A percentile compares a stretch with the other conserved stretches of the same genome.
Evolutionary conservation across 2,888 invertebrate genomes (phyloP).

Genomic region (Macaria liturata): DNA sequence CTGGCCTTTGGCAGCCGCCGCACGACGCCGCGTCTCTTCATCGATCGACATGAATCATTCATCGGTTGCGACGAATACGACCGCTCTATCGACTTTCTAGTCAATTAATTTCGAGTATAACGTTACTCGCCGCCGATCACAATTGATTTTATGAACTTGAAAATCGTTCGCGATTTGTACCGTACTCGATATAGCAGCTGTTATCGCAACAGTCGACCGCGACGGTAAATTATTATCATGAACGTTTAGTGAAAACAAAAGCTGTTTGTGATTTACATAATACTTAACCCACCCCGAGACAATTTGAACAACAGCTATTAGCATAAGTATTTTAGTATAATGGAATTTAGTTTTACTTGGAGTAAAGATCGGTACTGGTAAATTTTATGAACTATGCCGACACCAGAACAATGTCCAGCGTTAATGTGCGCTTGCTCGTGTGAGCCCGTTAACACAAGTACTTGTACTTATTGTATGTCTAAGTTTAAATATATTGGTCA

Average conservation of each 20-base stretch:
- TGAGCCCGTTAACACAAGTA: background rate
- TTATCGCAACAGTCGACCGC: constrained; percentile 20
- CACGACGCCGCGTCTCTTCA: constrained; percentile 27
- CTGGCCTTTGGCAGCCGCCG: constrained; percentile 74
- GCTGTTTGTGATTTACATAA: constrained; percentile 63
- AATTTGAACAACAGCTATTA: constrained; percentile 55
- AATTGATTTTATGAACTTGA: constrained; percentile 23
- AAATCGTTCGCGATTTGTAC: constrained; percentile 23
- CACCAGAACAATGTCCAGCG: constrained; percentile 1
- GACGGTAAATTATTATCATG: constrained; percentile 26
- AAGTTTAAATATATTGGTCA: too few relatives aligned
- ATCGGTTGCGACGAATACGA: constrained; percentile 30
- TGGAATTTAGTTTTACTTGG: constrained; percentile 34
- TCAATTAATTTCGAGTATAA: constrained; percentile 39
- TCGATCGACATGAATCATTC: constrained; percentile 33
- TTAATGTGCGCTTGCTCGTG: background rate
- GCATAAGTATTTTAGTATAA: constrained; percentile 39
- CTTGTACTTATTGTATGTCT: background rate
- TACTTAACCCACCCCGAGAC: constrained; percentile 67
- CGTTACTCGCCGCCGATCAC: constrained; percentile 20
- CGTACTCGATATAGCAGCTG: constrained; percentile 40
- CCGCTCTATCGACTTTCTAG: constrained; percentile 43
- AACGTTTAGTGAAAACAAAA: constrained; percentile 44
- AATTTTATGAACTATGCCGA: constrained; percentile 1
- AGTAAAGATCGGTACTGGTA: constrained; percentile 27